Percentiles rank a stretch among this genome's conserved stretches.
phyloP scores from a whole-genome alignment of 2,888 invertebrate genomes.

The Dynastes maya region DNA sequence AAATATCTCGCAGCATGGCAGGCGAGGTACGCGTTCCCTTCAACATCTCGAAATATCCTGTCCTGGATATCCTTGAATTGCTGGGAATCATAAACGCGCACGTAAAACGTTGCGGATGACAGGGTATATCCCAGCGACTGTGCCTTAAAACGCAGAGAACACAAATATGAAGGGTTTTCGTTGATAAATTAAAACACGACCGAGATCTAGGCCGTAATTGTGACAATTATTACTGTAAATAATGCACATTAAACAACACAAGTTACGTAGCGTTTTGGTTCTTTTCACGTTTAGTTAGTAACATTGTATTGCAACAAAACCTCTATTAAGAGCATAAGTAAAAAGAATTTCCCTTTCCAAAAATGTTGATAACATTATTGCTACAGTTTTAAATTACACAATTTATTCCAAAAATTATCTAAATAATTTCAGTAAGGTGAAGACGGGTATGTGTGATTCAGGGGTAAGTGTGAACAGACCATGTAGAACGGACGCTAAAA shows the following conservation, averaged over 20 bases:
- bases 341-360: too few relatives aligned
- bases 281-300: too few relatives aligned
- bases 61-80: slow-evolving; percentile 3
- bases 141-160: neutral
- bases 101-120: neutral
- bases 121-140: neutral
- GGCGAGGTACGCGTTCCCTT: neutral
- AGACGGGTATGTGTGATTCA: too few relatives aligned
- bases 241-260: neutral
- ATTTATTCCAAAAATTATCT: too few relatives aligned
- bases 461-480: too few relatives aligned
- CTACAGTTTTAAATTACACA: too few relatives aligned
- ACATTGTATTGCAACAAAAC: too few relatives aligned
- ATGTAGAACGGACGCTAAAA: too few relatives aligned
- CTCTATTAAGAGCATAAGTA: too few relatives aligned
- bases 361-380: too few relatives aligned
- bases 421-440: too few relatives aligned
- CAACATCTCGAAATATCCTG: slow-evolving; percentile 22
- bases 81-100: slow-evolving; percentile 16
- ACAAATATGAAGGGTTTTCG: neutral
- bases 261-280: neutral
- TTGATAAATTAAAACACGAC: slow-evolving; percentile 11
- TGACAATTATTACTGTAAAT: slow-evolving; percentile 12
- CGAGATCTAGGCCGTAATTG: neutral
- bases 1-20: slow-evolving; percentile 23